These are phyloP conservation scores for Leuciscus waleckii DNA, from an alignment of 2,797 vertebrate species.

Conservation along the genomic window DNA sequence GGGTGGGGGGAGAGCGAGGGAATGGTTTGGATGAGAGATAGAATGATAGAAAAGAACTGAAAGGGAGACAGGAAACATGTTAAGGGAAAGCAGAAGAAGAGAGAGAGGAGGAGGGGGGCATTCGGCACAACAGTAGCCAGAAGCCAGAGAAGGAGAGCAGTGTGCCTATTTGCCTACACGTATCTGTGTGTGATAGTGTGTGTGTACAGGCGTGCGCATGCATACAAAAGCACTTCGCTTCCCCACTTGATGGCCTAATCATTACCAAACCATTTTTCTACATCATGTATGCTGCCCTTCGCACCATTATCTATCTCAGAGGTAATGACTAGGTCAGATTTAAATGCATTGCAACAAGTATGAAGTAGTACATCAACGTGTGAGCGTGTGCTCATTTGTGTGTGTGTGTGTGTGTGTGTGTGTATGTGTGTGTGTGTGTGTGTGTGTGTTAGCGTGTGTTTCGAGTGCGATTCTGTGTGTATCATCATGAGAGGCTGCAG, in stretches of 20 bases:
- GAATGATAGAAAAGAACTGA: constrained; percentile 12
- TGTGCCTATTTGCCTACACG: constrained; percentile 39
- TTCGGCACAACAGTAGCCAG: constrained; percentile 38
- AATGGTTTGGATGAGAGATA: constrained; percentile 31
- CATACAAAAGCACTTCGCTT: constrained; percentile 17
- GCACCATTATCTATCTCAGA: constrained; percentile 46
- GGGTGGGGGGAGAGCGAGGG: constrained; percentile 32
- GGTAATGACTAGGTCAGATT: constrained; percentile 48
- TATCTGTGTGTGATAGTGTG: not conserved
- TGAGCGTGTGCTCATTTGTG: not conserved
- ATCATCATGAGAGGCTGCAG: constrained; percentile 34
- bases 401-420: no score
- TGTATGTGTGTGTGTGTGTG: not conserved
- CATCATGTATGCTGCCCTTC: constrained; percentile 19
- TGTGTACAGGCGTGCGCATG: not conserved
- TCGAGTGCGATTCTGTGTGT: not conserved
- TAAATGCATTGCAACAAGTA: constrained; percentile 34
- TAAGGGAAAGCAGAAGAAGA: not conserved
- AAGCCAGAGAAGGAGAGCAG: constrained; percentile 27
- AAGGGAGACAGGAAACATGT: constrained; percentile 13
- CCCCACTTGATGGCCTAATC: constrained; percentile 47
- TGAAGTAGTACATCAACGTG: constrained; percentile 4
- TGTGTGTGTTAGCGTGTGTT: not conserved
- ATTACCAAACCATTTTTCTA: constrained; percentile 37
- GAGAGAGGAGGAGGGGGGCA: not conserved